Conservation (phyloP, 2,113 vertebrate species). For the Oncorhynchus nerka region DNA sequence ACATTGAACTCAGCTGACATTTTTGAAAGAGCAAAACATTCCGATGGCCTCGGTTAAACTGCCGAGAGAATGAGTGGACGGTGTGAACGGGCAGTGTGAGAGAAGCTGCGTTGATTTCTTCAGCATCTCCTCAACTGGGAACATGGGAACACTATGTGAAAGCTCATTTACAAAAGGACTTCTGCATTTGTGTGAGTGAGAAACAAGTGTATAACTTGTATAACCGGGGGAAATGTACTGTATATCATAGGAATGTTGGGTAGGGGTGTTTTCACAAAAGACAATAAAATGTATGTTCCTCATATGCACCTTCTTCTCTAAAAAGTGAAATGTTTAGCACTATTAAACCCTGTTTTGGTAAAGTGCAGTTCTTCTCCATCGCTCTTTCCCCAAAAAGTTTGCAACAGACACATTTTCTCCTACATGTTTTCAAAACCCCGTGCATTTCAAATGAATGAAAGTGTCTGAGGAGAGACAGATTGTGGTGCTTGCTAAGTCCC, state of each 20-base stretch:
- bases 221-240: background rate
- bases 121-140: no score
- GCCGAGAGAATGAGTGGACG: no score
- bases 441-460: conserved; percentile 63
- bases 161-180: no score
- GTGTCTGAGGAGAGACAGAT: conserved; percentile 58
- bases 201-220: no score
- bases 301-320: conserved; percentile 16
- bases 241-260: conserved; percentile 24
- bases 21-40: background rate
- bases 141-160: no score
- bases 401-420: conserved; percentile 26
- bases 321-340: conserved; percentile 17
- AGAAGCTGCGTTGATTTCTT: no score
- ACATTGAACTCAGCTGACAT: background rate
- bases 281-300: conserved; percentile 36
- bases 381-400: conserved; percentile 31
- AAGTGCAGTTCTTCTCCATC: conserved; percentile 23
- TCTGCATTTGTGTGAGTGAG: no score
- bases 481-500: conserved; percentile 50
- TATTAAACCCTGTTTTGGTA: conserved; percentile 43
- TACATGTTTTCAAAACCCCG: conserved; percentile 52
- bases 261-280: conserved; percentile 19
- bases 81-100: no score
- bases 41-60: no score